Conservation (phyloP, 1,140 invertebrate genomes). For the Scylla paramamosain region DNA sequence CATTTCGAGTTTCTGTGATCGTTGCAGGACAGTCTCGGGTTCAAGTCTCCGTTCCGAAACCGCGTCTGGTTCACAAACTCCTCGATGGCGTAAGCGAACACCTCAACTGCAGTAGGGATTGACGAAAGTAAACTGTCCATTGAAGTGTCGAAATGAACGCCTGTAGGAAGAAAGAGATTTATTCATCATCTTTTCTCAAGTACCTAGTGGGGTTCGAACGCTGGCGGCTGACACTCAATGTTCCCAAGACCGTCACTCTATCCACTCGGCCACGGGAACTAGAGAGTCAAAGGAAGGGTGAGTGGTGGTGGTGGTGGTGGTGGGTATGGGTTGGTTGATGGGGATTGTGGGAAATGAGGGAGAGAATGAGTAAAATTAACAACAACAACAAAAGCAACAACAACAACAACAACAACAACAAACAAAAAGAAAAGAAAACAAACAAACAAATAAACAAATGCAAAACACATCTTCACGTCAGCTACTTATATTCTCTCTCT, state of each 20-base stretch:
- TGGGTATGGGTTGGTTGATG: background rate
- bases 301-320: constrained; percentile 47
- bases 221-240: background rate
- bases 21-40: constrained; percentile 66
- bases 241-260: background rate
- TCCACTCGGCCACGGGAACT: background rate
- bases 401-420: background rate
- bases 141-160: constrained; percentile 94
- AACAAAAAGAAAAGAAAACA: background rate
- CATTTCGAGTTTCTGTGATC: constrained; percentile 71
- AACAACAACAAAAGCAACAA: background rate
- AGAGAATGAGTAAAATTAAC: background rate
- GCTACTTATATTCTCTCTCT: background rate
- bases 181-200: background rate
- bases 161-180: constrained; percentile 80
- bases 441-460: background rate
- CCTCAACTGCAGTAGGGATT: constrained; percentile 93
- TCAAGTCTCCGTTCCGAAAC: constrained; percentile 34
- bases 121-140: constrained; percentile 89
- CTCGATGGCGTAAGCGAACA: constrained; percentile 95
- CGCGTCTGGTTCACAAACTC: constrained; percentile 78
- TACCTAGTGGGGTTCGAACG: background rate
- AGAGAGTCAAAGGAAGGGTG: background rate
- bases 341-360: background rate
- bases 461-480: background rate